Evolutionary conservation across 2,113 vertebrate genomes (phyloP).

Genomic region (Regulus satrapa): DNA sequence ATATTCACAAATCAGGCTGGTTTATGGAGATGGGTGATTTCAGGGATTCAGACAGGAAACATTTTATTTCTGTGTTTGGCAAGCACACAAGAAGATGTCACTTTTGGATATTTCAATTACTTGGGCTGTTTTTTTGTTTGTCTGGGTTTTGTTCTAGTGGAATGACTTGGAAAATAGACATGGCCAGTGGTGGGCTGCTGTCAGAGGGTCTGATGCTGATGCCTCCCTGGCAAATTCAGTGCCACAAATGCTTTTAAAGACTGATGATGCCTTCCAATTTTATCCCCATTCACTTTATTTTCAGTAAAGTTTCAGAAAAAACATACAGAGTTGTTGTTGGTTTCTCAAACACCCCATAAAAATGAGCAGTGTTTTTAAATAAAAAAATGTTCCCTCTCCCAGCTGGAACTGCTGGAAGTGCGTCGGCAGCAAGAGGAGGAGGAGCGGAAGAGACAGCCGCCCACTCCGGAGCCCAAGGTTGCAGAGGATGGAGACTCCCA

Average conservation of each 20-base stretch:
- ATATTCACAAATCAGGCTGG: background rate
- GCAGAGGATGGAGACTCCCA: constrained; percentile 77
- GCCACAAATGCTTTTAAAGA: background rate
- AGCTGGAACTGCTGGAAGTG: constrained; percentile 95
- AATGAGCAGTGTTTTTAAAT: background rate
- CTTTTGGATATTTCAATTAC: background rate
- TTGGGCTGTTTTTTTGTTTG: background rate
- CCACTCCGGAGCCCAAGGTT: constrained; percentile 78
- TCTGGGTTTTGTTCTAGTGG: background rate
- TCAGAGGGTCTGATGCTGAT: background rate
- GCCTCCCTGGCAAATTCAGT: background rate
- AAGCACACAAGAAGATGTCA: background rate
- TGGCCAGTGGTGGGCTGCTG: background rate
- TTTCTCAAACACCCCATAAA: background rate
- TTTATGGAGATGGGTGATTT: background rate
- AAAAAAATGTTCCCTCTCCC: background rate
- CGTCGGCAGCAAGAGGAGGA: constrained; percentile 93
- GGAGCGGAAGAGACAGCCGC: constrained; percentile 85
- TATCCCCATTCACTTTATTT: background rate
- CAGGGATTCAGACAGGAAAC: background rate
- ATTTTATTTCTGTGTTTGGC: background rate
- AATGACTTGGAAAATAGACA: background rate
- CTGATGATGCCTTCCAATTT: background rate
- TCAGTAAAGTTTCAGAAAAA: background rate
- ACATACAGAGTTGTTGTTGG: background rate